These are phyloP conservation scores for Karalla daura DNA, from an alignment of 2,797 vertebrate species.

Conservation along the genomic window DNA sequence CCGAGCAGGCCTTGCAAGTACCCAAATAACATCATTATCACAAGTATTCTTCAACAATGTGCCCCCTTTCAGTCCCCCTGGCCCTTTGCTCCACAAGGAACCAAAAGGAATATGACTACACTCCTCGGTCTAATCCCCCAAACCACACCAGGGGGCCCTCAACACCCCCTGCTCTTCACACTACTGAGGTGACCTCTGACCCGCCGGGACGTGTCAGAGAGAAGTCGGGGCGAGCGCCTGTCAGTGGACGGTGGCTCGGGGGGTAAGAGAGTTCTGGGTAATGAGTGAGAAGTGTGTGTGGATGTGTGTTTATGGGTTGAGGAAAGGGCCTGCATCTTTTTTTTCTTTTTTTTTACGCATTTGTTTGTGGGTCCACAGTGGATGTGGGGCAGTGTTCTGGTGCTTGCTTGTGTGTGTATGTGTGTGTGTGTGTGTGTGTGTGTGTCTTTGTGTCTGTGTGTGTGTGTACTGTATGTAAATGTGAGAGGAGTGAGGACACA, in stretches of 20 bases:
- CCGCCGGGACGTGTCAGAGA: slow-evolving; percentile 73
- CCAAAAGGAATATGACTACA: slow-evolving; percentile 61
- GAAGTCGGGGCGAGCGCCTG: slow-evolving; percentile 70
- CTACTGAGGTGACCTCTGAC: slow-evolving; percentile 74
- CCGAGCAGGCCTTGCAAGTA: slow-evolving; percentile 69
- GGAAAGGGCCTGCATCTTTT: neutral
- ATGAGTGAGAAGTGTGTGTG: slow-evolving; percentile 68
- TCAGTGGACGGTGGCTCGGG: slow-evolving; percentile 63
- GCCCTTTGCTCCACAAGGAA: slow-evolving; percentile 66
- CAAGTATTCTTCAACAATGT: slow-evolving; percentile 79
- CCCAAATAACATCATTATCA: slow-evolving; percentile 82
- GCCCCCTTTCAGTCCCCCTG: slow-evolving; percentile 67
- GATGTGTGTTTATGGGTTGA: slow-evolving; percentile 51
- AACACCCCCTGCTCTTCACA: slow-evolving; percentile 67
- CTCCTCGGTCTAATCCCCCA: slow-evolving; percentile 42
- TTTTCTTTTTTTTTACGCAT: neutral
- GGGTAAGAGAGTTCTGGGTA: slow-evolving; percentile 58
- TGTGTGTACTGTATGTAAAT: neutral
- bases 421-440: neutral
- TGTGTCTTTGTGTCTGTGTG: neutral
- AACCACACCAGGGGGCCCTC: slow-evolving; percentile 40
- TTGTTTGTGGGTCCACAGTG: slow-evolving; percentile 1
- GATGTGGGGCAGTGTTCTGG: no score
- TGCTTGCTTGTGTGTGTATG: neutral
- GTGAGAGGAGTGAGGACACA: neutral